phyloP scores from a whole-genome alignment of 2,797 vertebrate species.

The Cossypha heuglini region DNA sequence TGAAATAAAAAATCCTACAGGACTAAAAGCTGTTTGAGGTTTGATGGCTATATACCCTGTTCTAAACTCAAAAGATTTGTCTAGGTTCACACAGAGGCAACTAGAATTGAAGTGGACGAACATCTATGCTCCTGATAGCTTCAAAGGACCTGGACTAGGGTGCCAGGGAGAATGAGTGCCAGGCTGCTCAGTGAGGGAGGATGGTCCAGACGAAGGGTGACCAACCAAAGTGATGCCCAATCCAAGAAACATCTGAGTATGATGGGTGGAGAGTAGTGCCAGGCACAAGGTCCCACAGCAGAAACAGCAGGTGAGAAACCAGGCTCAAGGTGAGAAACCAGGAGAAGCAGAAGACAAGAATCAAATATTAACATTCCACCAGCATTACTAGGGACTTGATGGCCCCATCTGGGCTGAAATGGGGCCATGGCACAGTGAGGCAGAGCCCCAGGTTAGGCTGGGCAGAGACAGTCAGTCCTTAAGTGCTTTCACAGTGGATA shows the following conservation, averaged over 20 bases:
- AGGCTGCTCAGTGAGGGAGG: not conserved
- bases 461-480: rapidly evolving
- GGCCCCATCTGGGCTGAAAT: not conserved
- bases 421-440: rapidly evolving
- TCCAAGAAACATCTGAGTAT: not conserved
- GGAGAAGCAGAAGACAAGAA: not conserved
- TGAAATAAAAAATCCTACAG: not conserved
- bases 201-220: not conserved
- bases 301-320: not conserved
- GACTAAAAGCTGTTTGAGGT: not conserved
- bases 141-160: not conserved
- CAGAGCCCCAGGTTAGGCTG: not conserved
- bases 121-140: not conserved
- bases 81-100: not conserved
- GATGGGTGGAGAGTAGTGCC: not conserved
- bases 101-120: not conserved
- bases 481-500: not conserved
- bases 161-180: not conserved
- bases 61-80: not conserved
- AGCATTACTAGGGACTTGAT: not conserved
- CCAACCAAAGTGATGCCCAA: not conserved
- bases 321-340: not conserved
- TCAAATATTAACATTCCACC: not conserved
- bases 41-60: not conserved
- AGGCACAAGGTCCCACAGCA: not conserved